These are phyloP conservation scores for Belgica antarctica DNA, from an alignment of 2,888 invertebrate species.

Conservation along the genomic window DNA sequence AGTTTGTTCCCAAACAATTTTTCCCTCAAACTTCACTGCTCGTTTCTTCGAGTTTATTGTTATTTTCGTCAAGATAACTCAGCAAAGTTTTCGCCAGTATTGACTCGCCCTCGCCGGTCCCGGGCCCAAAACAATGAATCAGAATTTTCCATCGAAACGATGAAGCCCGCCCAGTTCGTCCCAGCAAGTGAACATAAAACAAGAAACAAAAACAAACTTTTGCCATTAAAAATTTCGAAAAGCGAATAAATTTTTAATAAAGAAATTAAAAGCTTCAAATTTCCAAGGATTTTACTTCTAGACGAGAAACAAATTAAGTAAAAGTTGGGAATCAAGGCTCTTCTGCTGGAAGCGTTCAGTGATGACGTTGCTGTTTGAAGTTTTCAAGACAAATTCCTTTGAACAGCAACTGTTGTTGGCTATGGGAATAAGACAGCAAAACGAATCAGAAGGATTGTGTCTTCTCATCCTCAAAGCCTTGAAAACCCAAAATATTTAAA, in stretches of 20 bases:
- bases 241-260: slow-evolving; percentile 12
- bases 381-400: too few relatives aligned
- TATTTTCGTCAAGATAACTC: slow-evolving; percentile 31
- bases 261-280: slow-evolving; percentile 20
- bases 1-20: slow-evolving; percentile 9
- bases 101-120: not conserved
- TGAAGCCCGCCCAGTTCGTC: not conserved
- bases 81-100: not conserved
- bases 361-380: too few relatives aligned
- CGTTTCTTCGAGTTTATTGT: slow-evolving; percentile 21
- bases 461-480: too few relatives aligned
- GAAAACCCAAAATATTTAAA: too few relatives aligned
- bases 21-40: not conserved
- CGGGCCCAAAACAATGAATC: not conserved
- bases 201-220: slow-evolving; percentile 5
- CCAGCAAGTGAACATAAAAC: not conserved
- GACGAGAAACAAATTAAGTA: too few relatives aligned
- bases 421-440: too few relatives aligned
- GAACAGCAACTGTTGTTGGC: too few relatives aligned
- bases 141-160: not conserved
- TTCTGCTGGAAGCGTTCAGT: too few relatives aligned
- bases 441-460: too few relatives aligned
- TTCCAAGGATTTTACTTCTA: too few relatives aligned
- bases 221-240: slow-evolving; percentile 8
- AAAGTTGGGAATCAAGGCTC: too few relatives aligned